phyloP scores from a whole-genome alignment of 1,140 invertebrate species.

The Thaumetopoea pityocampa region DNA sequence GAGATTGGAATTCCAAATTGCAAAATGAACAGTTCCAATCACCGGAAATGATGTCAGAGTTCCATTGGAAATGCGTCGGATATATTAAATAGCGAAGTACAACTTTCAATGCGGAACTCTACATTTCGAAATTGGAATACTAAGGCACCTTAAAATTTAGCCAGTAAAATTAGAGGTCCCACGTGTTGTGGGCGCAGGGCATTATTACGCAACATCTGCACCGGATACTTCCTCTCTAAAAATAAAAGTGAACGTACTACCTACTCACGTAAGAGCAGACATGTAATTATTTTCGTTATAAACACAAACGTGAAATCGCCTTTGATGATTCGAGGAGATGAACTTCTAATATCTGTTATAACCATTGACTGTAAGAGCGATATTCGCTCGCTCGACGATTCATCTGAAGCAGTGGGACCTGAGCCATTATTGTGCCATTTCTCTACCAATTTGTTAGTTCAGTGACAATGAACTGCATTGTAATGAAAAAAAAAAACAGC shows the following conservation, averaged over 20 bases:
- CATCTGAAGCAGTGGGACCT: conserved; percentile 10
- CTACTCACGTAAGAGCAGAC: conserved; percentile 38
- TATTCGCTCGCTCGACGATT: conserved; percentile 13
- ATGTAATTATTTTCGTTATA: conserved; percentile 47
- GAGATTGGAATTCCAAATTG: too few relatives aligned
- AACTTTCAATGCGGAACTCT: too few relatives aligned
- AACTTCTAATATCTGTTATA: conserved; percentile 15
- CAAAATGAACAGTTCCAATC: too few relatives aligned
- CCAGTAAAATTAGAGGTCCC: conserved; percentile 23
- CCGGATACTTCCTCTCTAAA: conserved; percentile 49
- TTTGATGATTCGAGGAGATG: conserved; percentile 26
- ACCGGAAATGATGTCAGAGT: too few relatives aligned
- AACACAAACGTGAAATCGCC: conserved; percentile 31
- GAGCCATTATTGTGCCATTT: conserved; percentile 9
- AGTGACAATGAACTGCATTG: conserved; percentile 29
- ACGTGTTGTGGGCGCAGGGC: conserved; percentile 27
- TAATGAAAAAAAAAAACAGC: too few relatives aligned
- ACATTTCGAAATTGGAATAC: too few relatives aligned
- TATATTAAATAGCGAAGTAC: too few relatives aligned
- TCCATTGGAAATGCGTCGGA: too few relatives aligned
- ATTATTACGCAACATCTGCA: conserved; percentile 27
- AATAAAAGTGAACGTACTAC: conserved; percentile 59
- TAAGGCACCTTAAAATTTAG: too few relatives aligned
- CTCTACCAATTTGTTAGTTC: conserved; percentile 20
- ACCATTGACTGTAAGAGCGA: conserved; percentile 17